These are phyloP conservation scores for Oryzias dopingdopingensis DNA, from an alignment of 2,797 vertebrate genomes.

Conservation along the genomic window DNA sequence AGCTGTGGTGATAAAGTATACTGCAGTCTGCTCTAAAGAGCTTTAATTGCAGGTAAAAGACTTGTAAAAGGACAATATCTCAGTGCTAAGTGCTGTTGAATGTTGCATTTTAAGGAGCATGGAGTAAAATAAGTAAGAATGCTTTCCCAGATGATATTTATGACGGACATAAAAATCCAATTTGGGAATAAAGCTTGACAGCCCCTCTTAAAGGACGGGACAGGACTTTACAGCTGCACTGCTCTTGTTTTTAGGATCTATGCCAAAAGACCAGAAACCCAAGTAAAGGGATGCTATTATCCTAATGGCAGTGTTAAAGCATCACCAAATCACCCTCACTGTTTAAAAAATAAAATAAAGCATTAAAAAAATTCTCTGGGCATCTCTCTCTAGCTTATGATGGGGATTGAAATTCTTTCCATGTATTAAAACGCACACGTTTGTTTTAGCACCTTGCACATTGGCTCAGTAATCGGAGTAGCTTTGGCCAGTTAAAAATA, in stretches of 20 bases:
- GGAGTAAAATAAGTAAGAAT: background rate
- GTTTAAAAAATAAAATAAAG: background rate
- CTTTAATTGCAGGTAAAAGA: background rate
- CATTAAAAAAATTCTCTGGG: too few species aligned
- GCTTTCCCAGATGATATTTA: slow-evolving; percentile 8
- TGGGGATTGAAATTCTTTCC: too few species aligned
- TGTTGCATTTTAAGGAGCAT: slow-evolving; percentile 3
- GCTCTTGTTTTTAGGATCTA: slow-evolving; percentile 11
- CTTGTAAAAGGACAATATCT: background rate
- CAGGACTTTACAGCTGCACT: slow-evolving; percentile 8
- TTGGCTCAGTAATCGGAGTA: too few species aligned
- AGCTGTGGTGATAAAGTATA: slow-evolving; percentile 3
- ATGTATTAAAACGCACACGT: too few species aligned
- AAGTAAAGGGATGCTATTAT: slow-evolving; percentile 11
- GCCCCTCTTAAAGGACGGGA: slow-evolving; percentile 3
- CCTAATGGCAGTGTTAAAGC: slow-evolving; percentile 14
- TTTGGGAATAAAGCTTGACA: slow-evolving; percentile 3
- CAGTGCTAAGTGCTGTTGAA: background rate
- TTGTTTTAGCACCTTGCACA: too few species aligned
- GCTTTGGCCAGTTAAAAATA: too few species aligned
- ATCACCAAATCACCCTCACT: slow-evolving; percentile 7
- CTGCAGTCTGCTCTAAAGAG: slow-evolving; percentile 1
- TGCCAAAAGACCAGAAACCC: slow-evolving; percentile 22
- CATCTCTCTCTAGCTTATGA: too few species aligned
- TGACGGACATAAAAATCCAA: slow-evolving; percentile 10